Base-by-base conservation (phyloP, 2,888 invertebrate species). In the Rhagonycha fulva region DNA sequence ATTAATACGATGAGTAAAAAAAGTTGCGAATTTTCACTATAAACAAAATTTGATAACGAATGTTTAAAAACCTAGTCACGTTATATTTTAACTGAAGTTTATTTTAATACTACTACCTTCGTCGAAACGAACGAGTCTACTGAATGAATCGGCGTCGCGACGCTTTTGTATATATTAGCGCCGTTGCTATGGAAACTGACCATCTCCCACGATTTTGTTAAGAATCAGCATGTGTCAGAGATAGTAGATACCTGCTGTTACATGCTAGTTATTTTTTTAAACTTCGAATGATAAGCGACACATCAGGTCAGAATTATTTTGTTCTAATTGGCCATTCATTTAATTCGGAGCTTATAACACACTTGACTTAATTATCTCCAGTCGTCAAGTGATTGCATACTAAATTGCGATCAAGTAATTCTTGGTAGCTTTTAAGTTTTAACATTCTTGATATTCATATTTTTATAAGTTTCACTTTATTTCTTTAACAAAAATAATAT, bases 61-160 rank as follows among this genome's bases (percentile, higher is more conserved):
- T 70, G 28, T 19, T 62, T 24, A 68, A 73, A 19, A 24, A 70
- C 14, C 28, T 47, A 75, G 72, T 62, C 75, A 67, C 72, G 63
- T 66, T 24, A 62, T 19, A 66, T 23, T n/a, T 23, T 23, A 66
- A 66, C 47, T 47, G 7, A 47, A 26, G 47, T 47, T 47, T 47
- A 47, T 47, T 47, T 47, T 47, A 7, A 47, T 47, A 47, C 47
- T 47, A 47, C 70, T 62, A 62, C 61, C 71, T 26, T 47, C 61
- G 61, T 71, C 68, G 74, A 71, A 62, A 71, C 30, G 71, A 32
- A 74, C 74, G 76, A 80, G 80, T 78, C 78, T 79, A 85, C 84
- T 86, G 84, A 86, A 85, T 85, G 84, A 81, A 82, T 70, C 74
- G 77, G 82, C 85, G 84, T 85, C 85, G 82, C 84, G 86, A 85